phyloP scores from a whole-genome alignment of 2,113 vertebrate genomes.

The Ictalurus punctatus region DNA sequence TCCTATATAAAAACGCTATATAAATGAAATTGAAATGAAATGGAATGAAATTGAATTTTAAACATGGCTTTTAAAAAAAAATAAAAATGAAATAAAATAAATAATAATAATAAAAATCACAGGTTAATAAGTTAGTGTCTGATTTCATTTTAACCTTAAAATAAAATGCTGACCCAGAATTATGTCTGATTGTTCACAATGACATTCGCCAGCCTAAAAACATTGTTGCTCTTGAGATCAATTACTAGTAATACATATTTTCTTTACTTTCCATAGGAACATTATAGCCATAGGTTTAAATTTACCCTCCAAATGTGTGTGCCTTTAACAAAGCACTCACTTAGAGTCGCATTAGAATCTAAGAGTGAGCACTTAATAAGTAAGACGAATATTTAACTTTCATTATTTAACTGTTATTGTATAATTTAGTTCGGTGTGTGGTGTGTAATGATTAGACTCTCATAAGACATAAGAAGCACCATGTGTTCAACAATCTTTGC shows the following conservation, averaged over 20 bases:
- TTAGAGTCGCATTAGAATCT: no score
- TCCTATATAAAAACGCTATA: not conserved
- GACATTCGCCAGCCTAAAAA: not conserved
- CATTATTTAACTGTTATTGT: not conserved
- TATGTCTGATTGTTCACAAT: not conserved
- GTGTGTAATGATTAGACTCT: not conserved
- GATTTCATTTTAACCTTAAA: not conserved
- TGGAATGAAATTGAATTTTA: not conserved
- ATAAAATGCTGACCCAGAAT: not conserved
- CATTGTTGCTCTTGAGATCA: not conserved
- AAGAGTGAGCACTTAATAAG: no score
- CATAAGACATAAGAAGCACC: no score
- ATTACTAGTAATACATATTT: no score
- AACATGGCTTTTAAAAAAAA: not conserved
- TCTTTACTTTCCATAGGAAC: no score
- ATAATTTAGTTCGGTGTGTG: not conserved
- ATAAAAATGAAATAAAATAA: no score
- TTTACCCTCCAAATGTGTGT: no score
- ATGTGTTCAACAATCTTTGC: not conserved
- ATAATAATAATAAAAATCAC: not conserved
- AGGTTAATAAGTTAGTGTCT: not conserved
- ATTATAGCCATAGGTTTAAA: no score
- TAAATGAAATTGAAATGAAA: not conserved
- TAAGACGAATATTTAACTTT: no score
- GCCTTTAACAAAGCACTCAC: no score